Evolutionary conservation across 2,888 invertebrate genomes (phyloP).

Genomic region (Eristalis arbustorum): DNA sequence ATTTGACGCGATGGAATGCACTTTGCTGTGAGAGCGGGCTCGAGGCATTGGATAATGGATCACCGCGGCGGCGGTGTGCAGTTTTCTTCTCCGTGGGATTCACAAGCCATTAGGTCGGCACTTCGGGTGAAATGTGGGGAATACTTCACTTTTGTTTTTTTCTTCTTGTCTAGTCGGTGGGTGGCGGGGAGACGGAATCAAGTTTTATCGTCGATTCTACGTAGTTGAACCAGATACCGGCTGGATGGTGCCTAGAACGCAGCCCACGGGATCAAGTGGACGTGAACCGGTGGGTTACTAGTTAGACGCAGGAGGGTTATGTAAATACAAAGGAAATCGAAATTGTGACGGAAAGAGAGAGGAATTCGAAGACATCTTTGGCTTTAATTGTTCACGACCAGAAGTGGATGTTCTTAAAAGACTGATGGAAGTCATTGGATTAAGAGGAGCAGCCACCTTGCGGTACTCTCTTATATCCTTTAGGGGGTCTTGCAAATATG

Average conservation of each 20-base stretch:
- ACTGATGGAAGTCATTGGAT: too few relatives aligned
- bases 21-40: slow-evolving; percentile 20
- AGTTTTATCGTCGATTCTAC: not conserved
- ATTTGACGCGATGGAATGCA: slow-evolving; percentile 52
- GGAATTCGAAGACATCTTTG: too few relatives aligned
- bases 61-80: not conserved
- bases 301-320: not conserved
- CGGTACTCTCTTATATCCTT: too few relatives aligned
- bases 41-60: not conserved
- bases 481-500: too few relatives aligned
- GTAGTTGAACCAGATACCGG: not conserved
- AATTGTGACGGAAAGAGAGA: not conserved
- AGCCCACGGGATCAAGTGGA: not conserved
- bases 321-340: not conserved
- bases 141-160: slow-evolving; percentile 3
- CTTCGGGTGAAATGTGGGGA: not conserved
- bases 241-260: not conserved
- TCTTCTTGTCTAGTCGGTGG: not conserved
- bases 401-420: too few relatives aligned
- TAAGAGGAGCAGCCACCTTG: too few relatives aligned
- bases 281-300: not conserved
- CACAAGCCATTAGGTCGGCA: not conserved
- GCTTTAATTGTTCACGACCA: too few relatives aligned
- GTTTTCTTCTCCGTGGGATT: not conserved
- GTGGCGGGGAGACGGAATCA: not conserved